Evolutionary conservation across 2,888 invertebrate genomes (phyloP), one percentile per base, ranked within the genome.

Genomic region (Perizoma affinitatum): DNA sequence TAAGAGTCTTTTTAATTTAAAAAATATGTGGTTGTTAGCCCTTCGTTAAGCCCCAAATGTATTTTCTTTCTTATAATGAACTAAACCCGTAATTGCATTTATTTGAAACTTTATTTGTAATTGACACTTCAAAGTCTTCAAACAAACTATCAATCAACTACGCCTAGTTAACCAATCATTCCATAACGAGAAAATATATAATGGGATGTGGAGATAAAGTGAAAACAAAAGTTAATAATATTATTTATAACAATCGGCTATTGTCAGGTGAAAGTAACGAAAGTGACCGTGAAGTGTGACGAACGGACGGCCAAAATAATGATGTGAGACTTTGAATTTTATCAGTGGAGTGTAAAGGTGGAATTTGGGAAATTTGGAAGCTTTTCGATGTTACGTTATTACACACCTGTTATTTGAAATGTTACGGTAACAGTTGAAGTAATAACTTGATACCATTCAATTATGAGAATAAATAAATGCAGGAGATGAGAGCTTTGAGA

Each of bases 251-350:
- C 34, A 63, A 63, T 63, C 54, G 58, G 45, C 64, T 61, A 69
- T 74, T 77, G 78, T 78, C 65, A 42, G 50, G 83, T 69, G 83
- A 83, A 83, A 83, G 83, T 78, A 70, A 58, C 55, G 78, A 78
- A 73, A 76, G 72, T 66, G 72, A 55, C 59, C 76, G 73, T 54
- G 50, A 50, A 72, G 75, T 79, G 82, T 84, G 83, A 84, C 83
- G 77, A 70, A 70, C 73, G 61, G 69, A 72, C 71, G 70, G 72
- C 51, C 43, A 22, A 44, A 51, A 42, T 52, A 41, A 6, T 46
- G 9, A 38, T 6, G 4, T 8, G 22, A 6, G 36, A 63, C 35
- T 61, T 54, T 61, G 35, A 22, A 55, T 46, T 44, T 56, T 67
- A 63, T 54, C 4, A 8, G 42, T 22, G 9, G 9, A 6, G 0